Evolutionary conservation across 64 coral and sea anemone species (phyloP), one percentile per base, ranked within the genome.

Genomic region (Orbicella faveolata): DNA sequence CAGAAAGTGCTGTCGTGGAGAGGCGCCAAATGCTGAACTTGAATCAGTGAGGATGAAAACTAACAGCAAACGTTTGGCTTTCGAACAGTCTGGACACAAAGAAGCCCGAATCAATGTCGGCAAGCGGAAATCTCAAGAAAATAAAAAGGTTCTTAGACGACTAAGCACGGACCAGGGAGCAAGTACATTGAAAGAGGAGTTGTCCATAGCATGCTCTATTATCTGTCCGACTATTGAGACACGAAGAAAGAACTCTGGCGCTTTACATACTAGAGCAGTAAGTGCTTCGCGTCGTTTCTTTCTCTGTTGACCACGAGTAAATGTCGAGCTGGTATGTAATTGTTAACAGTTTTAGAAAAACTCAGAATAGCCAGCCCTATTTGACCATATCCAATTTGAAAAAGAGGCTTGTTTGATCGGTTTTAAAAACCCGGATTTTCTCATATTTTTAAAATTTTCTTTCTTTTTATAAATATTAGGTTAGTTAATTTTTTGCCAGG

Each of bases 181-280:
- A 67, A 51, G 21, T 23, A 84, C 81, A 12, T 20, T 44, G 14
- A 37, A 84, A 19, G 81, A 84, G 9, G 81, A 84, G 20, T 35
- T 84, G 19, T 63, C 63, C 9, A 66, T 84, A 20, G 81, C 62
- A 21, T 20, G 81, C 63, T 84, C 81, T 5, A 35, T 84, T 18
- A 84, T 84, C 18, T 70, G 61, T 36, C 81, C 81, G 12, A 69
- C 36, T 17, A 84, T 84, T 17, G 81, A 84, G 9, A 68, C 81
- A 68, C 34, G 81, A 23, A 84, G 35, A 69, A 67, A 51, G 63
- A 69, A 84, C 35, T 84, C 81, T 41, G 81, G 36, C 17, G 61
- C 81, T 66, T 44, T 84, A 21, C 81, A 66, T 44, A 84, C 81
- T 20, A 84, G 81, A 84, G 16, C 81, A 36, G 81, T 84, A 69